Evolutionary conservation across 1,140 invertebrate species (phyloP).

Genomic region (silkworm (Bombyx mori)): ASM3026992v2 NC_085111.1:7226001-7226500

Average conservation of each 20-base stretch:
- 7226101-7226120: background rate
- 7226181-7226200: background rate
- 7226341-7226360: slow-evolving; percentile 12
- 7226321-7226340: slow-evolving; percentile 18
- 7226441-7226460: too few species aligned
- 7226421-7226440: too few species aligned
- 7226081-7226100: background rate
- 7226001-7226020: too few species aligned
- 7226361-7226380: slow-evolving; percentile 6
- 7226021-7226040: too few species aligned
- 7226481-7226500: too few species aligned
- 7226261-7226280: slow-evolving; percentile 15
- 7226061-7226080: background rate
- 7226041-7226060: too few species aligned
- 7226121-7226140: background rate
- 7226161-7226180: background rate
- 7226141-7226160: background rate
- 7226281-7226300: slow-evolving; percentile 10
- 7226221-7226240: background rate
- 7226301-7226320: slow-evolving; percentile 18
- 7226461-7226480: too few species aligned
- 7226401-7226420: background rate
- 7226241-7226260: slow-evolving; percentile 2
- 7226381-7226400: slow-evolving; percentile 3
- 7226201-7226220: too few species aligned